These are phyloP conservation scores for Panagrolaimus sp. DNA, from an alignment of 1,140 invertebrate species.

Conservation along the genomic window DNA sequence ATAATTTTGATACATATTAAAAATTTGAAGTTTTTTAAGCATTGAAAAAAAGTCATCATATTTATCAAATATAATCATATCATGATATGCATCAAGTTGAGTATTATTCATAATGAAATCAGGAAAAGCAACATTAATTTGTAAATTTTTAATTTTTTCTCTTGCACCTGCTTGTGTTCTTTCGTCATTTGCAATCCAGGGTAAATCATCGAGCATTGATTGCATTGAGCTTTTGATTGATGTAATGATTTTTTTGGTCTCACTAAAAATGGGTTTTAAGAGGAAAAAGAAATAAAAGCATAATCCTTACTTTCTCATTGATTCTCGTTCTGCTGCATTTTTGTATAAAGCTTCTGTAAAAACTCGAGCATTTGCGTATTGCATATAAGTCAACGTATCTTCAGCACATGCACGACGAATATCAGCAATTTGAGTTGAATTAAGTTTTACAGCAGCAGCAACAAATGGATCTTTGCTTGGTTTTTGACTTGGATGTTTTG, in stretches of 20 bases:
- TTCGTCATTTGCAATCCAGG: background rate
- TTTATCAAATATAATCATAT: constrained; percentile 39
- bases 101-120: constrained; percentile 63
- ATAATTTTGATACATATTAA: constrained; percentile 43
- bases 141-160: constrained; percentile 10
- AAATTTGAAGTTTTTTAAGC: constrained; percentile 19
- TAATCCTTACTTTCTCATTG: too few species aligned
- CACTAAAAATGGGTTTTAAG: constrained; percentile 13
- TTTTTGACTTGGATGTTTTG: constrained; percentile 20
- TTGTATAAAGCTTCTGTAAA: constrained; percentile 25
- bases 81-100: constrained; percentile 61
- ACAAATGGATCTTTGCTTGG: constrained; percentile 45
- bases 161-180: background rate
- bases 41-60: constrained; percentile 20
- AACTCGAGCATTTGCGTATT: constrained; percentile 29
- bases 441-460: constrained; percentile 28
- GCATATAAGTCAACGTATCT: constrained; percentile 13
- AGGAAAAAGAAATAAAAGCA: too few species aligned
- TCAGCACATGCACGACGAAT: constrained; percentile 12
- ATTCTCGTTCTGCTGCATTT: constrained; percentile 2
- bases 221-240: background rate
- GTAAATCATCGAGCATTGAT: constrained; percentile 3
- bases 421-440: background rate
- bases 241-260: constrained; percentile 5
- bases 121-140: constrained; percentile 61